Conservation (phyloP, 2,888 invertebrate species). For the Netelia virgata region DNA sequence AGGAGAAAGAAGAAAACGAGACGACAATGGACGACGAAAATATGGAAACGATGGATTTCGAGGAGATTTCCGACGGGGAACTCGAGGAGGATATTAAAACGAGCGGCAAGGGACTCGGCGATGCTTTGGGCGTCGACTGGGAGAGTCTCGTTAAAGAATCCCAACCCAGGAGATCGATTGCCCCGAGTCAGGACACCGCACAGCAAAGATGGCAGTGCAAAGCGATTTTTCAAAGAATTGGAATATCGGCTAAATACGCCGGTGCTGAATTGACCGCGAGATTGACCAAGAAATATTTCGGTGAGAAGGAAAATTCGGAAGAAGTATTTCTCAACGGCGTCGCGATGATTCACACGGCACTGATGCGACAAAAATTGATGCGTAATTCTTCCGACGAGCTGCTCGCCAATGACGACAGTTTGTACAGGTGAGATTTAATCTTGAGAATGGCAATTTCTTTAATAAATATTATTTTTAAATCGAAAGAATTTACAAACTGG, state of each 20-base stretch:
- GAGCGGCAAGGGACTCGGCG: slow-evolving; percentile 91
- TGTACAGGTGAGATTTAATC: slow-evolving; percentile 76
- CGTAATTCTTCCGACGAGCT: slow-evolving; percentile 75
- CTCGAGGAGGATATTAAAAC: slow-evolving; percentile 91
- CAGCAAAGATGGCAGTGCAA: slow-evolving; percentile 93
- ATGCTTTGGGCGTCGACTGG: slow-evolving; percentile 98
- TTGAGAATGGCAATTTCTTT: not conserved
- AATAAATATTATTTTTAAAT: not conserved
- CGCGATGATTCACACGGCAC: slow-evolving; percentile 82
- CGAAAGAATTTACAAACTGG: not conserved
- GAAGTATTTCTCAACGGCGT: slow-evolving; percentile 78
- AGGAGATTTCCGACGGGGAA: slow-evolving; percentile 96
- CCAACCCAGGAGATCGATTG: slow-evolving; percentile 84
- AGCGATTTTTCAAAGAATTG: slow-evolving; percentile 92
- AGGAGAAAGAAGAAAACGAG: slow-evolving; percentile 79
- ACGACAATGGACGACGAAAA: slow-evolving; percentile 89
- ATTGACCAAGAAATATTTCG: slow-evolving; percentile 79
- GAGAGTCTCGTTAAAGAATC: slow-evolving; percentile 94
- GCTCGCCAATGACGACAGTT: slow-evolving; percentile 77
- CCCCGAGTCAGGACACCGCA: slow-evolving; percentile 86
- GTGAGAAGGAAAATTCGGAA: slow-evolving; percentile 73
- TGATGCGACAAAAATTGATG: slow-evolving; percentile 75
- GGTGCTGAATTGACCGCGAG: slow-evolving; percentile 88
- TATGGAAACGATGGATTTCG: slow-evolving; percentile 92
- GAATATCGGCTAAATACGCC: slow-evolving; percentile 92